Base-by-base conservation (phyloP, 2,797 vertebrate species). In the Anolis apletophallus region DNA sequence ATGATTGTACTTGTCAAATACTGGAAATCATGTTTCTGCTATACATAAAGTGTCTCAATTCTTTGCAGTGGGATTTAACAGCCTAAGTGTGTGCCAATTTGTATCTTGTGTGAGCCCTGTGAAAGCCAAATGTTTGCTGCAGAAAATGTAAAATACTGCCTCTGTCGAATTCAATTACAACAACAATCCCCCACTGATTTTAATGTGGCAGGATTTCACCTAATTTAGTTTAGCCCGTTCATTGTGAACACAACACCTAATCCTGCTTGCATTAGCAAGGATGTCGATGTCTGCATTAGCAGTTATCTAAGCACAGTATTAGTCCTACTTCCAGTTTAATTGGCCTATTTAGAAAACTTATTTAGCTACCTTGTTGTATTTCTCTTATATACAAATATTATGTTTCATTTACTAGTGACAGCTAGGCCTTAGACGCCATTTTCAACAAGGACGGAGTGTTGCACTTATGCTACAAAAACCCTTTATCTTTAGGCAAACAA, bases 401-500 rank as follows among this genome's bases (percentile, higher is more conserved):
- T 88, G 77, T 0, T 69, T 85, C 76, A 91, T 88, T 92, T 93
- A 90, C 71, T 81, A 90, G 83, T 50, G 81, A 86, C 87, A 34
- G 83, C 87, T 78, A 83, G 89, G 71, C 78, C 88, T 87, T 84
- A 90, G 90, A 59, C 3, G 0, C 64, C 88, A 72, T 92, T 94
- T 90, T 90, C 88, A 94, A 79, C 79, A 92, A 88, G 84, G 92
- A 85, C 90, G 81, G 84, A 90, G 90, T 91, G 91, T 88, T 89
- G 88, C 92, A 59, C 82, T 92, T 50, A 36, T 69, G 46, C 74
- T 87, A 91, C 85, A 80, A 93, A 91, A 87, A 52, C 75, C 81
- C 91, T 94, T 92, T 92, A 92, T 94, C 91, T 90, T 88, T 92
- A 88, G 54, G 87, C 91, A 91, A 93, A 89, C 83, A 85, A 88